Conservation (phyloP, 2,113 vertebrate species). For the Microcebus ravelobensis region DNA sequence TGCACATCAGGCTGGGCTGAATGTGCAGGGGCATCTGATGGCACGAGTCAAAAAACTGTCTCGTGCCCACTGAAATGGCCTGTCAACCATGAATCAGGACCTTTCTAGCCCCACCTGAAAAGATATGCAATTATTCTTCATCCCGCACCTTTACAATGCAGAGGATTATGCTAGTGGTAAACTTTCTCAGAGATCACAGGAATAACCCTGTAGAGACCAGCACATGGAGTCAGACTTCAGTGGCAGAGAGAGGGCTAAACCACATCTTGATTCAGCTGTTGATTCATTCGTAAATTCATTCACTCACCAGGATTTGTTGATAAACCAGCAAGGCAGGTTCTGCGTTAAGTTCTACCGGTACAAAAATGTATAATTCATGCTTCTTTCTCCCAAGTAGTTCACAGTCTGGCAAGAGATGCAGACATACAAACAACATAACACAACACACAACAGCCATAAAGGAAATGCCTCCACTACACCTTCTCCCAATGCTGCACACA, state of each 20-base stretch:
- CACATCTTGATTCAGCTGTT: not conserved
- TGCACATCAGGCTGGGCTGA: not conserved
- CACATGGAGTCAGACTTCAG: not conserved
- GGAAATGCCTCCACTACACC: not conserved
- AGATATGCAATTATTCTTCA: not conserved
- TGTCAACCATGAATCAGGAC: not conserved
- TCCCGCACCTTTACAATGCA: not conserved
- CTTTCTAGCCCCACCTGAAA: not conserved
- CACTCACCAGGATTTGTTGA: not conserved
- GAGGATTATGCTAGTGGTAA: not conserved
- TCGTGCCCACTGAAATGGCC: not conserved
- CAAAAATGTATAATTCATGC: not conserved
- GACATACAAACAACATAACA: not conserved
- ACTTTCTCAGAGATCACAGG: not conserved
- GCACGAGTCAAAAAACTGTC: not conserved
- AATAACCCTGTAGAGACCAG: not conserved
- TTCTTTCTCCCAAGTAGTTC: not conserved
- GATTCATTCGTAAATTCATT: not conserved
- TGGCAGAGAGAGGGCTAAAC: not conserved
- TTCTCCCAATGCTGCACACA: accelerated
- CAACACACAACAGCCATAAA: not conserved
- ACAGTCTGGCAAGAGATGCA: not conserved
- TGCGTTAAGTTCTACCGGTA: not conserved
- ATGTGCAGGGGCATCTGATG: not conserved
- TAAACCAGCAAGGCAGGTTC: not conserved